These are phyloP conservation scores for Gymnocephalus cernua DNA, from an alignment of 2,113 vertebrate species.

Conservation along the genomic window DNA sequence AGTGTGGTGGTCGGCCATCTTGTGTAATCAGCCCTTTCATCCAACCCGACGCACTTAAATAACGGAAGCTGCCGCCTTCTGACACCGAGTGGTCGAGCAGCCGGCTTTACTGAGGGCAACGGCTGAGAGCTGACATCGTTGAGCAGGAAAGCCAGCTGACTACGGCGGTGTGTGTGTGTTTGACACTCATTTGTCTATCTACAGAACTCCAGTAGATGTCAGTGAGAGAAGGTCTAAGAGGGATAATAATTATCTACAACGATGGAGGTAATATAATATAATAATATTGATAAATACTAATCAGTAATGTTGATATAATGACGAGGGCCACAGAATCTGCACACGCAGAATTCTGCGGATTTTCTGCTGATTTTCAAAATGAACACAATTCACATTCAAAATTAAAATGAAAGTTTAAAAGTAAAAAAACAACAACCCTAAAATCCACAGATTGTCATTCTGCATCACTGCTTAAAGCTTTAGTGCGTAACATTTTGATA, in stretches of 20 bases:
- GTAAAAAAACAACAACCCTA: too few species aligned
- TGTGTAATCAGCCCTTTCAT: conserved; percentile 13
- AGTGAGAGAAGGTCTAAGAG: background rate
- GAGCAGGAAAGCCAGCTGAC: background rate
- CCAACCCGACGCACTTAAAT: background rate
- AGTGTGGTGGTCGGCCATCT: background rate
- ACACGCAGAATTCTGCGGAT: too few species aligned
- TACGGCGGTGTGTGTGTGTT: too few species aligned
- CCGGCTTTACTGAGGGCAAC: conserved; percentile 21
- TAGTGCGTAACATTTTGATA: too few species aligned
- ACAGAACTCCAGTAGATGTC: background rate
- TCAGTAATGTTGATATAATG: too few species aligned
- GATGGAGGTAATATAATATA: background rate
- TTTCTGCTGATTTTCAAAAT: too few species aligned
- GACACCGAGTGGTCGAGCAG: conserved; percentile 1
- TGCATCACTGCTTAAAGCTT: too few species aligned
- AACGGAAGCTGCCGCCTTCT: background rate
- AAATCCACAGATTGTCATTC: too few species aligned
- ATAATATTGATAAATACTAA: too few species aligned
- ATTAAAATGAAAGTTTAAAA: too few species aligned
- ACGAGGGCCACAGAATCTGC: too few species aligned
- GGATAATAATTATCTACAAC: background rate
- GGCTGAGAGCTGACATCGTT: background rate
- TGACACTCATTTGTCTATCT: background rate
- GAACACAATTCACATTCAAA: too few species aligned